Evolutionary conservation across 1,140 invertebrate genomes (phyloP), one percentile per base, ranked within the genome.

Genomic region (Bicyclus anynana): DNA sequence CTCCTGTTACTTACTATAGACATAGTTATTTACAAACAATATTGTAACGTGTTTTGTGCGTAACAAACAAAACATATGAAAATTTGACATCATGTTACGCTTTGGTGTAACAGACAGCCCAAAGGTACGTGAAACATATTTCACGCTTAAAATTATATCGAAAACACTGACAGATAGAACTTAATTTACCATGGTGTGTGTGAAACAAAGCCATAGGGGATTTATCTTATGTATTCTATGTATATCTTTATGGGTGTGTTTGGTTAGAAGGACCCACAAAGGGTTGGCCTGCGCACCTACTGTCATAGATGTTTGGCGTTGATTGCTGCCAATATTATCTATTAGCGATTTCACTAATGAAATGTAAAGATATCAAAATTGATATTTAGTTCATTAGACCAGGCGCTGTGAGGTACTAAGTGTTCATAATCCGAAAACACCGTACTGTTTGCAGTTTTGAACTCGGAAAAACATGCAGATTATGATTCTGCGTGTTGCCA

Each of bases 91-190:
- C 10, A 0, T 47, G 20, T 53, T 53, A 14, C 29, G 53, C 3
- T 20, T 37, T 50, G 42, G 56, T 59, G 49, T 59, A 13, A 53
- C 1, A 26, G 50, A 13, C 21, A 10, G 7, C 21, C 33, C 51
- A 17, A 69, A 9, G 18, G 14, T 17, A 50, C n/a, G 17, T 46
- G 38, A 46, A 52, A 42, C 44, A 59, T 51, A 47, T 53, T 50
- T 53, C 42, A 59, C 49, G 35, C 56, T 46, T 59, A 53, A 52
- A 52, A 53, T 35, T 59, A 59, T 53, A 59, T 59, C 50, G 50
- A 59, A 59, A 46, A 38, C 49, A 21, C 53, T 7, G 29, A 53
- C 42, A 48, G 42, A 46, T 58, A 59, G 50, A 23, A 54, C 53
- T 47, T 47, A 46, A 54, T 54, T 54, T 54, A 54, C 53, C 26